Evolutionary conservation across 1,140 invertebrate genomes (phyloP).

Genomic region (Brachionus manjavacas): DNA sequence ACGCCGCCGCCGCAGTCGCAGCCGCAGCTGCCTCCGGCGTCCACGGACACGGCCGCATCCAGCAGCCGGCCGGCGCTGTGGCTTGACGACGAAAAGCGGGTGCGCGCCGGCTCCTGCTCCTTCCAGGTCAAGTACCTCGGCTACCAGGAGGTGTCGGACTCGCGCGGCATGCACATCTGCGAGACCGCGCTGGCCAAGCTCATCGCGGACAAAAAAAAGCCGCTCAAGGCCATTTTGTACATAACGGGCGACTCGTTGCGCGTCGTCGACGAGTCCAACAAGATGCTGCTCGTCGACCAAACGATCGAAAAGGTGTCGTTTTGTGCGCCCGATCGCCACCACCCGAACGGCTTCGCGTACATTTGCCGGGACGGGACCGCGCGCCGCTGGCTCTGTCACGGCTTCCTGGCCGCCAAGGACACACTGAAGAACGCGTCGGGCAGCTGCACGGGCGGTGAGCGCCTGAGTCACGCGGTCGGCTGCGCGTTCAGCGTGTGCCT

Average conservation of each 20-base stretch:
- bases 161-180: slow-evolving; percentile 96
- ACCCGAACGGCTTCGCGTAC: slow-evolving; percentile 93
- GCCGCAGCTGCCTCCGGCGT: too few species aligned
- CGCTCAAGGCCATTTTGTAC: slow-evolving; percentile 67
- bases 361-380: slow-evolving; percentile 78
- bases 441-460: slow-evolving; percentile 67
- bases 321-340: slow-evolving; percentile 95
- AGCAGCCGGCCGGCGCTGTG: slow-evolving; percentile 81
- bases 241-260: slow-evolving; percentile 93
- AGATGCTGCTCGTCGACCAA: slow-evolving; percentile 95
- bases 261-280: slow-evolving; percentile 96
- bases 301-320: slow-evolving; percentile 99
- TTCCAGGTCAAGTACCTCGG: slow-evolving; percentile 98
- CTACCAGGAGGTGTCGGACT: slow-evolving; percentile 97
- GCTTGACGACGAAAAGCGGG: slow-evolving; percentile 93
- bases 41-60: neutral
- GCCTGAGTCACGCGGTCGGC: slow-evolving; percentile 94
- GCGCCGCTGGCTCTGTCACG: slow-evolving; percentile 98
- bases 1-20: neutral
- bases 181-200: slow-evolving; percentile 88
- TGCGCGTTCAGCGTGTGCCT: slow-evolving; percentile 97
- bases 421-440: neutral
- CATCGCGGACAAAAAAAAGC: slow-evolving; percentile 52
- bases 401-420: slow-evolving; percentile 81
- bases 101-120: slow-evolving; percentile 86